phyloP scores from a whole-genome alignment of 1,140 invertebrate genomes.

The Melanaphis sacchari region DNA sequence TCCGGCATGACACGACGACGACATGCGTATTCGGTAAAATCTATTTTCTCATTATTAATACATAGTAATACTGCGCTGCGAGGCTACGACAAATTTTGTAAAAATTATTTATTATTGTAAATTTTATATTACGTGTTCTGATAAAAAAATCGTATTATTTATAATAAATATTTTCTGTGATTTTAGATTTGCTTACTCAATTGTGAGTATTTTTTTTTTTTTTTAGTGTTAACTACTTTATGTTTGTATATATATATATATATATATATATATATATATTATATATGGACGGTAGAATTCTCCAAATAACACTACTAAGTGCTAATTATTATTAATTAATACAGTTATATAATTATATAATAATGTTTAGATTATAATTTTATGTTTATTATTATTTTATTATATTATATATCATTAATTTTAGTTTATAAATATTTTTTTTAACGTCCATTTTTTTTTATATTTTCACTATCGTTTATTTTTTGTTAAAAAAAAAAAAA shows the following conservation, averaged over 20 bases:
- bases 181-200: conserved; percentile 42
- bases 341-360: conserved; percentile 12
- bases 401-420: conserved; percentile 32
- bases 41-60: neutral
- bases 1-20: neutral
- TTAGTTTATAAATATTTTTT: conserved; percentile 25
- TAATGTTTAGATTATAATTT: conserved; percentile 33
- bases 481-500: conserved; percentile 32
- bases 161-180: conserved; percentile 53
- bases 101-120: conserved; percentile 15
- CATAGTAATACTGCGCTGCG: neutral
- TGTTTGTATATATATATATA: neutral
- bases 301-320: neutral
- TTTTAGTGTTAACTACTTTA: neutral
- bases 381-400: conserved; percentile 14
- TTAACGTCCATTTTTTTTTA: conserved; percentile 32
- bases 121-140: conserved; percentile 8
- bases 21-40: neutral
- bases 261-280: neutral
- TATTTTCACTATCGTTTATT: neutral
- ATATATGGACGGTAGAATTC: neutral
- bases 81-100: neutral
- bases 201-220: neutral
- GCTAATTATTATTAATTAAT: conserved; percentile 21
- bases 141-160: conserved; percentile 37